Evolutionary conservation across 2,888 invertebrate genomes (phyloP).

Genomic region (Itoplectis maculator): DNA sequence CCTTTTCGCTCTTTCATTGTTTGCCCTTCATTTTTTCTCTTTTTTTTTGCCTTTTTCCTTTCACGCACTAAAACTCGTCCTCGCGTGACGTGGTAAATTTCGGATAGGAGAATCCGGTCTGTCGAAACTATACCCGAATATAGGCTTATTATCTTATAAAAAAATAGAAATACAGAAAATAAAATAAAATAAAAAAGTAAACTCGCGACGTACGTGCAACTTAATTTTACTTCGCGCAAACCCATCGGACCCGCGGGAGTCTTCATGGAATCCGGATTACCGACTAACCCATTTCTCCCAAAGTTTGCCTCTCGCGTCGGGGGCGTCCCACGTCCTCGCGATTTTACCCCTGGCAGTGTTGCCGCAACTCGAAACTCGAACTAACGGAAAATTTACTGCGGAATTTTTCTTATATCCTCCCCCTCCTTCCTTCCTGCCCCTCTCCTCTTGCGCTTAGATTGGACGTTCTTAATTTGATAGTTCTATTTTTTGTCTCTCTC

Average conservation of each 20-base stretch:
- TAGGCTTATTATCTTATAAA: no score
- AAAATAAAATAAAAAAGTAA: not conserved
- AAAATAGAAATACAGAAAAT: no score
- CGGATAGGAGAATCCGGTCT: constrained; percentile 7
- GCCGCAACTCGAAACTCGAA: constrained; percentile 52
- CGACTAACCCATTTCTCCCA: constrained; percentile 56
- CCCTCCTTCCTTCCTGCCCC: no score
- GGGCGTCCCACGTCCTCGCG: not conserved
- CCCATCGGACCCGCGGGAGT: not conserved
- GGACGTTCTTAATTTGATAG: constrained; percentile 60
- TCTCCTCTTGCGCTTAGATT: constrained; percentile 17
- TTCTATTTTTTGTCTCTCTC: constrained; percentile 35
- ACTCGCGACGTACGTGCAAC: constrained; percentile 8
- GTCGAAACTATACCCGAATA: not conserved
- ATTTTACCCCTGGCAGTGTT: not conserved
- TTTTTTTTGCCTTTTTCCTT: constrained; percentile 1
- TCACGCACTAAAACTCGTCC: constrained; percentile 12
- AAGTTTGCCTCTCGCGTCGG: constrained; percentile 17
- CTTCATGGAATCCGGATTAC: constrained; percentile 60
- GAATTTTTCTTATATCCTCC: constrained; percentile 53
- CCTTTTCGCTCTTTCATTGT: constrained; percentile 34
- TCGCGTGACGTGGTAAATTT: constrained; percentile 7
- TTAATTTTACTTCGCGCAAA: constrained; percentile 37
- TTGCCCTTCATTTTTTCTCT: not conserved
- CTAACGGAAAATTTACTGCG: constrained; percentile 55